Conservation (phyloP, 2,797 vertebrate species). For the Pipistrellus kuhlii region DNA sequence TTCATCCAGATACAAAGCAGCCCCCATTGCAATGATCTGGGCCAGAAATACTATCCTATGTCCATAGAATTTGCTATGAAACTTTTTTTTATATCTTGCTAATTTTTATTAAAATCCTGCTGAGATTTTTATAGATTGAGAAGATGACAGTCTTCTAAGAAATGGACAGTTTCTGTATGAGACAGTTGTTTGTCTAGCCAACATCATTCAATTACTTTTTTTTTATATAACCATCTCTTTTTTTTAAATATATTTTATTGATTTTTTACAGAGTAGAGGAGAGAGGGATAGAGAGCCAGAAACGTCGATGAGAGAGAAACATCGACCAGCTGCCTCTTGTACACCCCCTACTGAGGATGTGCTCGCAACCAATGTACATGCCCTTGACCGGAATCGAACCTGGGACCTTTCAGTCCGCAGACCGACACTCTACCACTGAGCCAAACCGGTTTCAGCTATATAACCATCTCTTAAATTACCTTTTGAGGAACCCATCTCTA, state of each 20-base stretch:
- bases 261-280: too few species aligned
- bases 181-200: not conserved
- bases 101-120: not conserved
- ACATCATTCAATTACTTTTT: not conserved
- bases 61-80: not conserved
- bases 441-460: too few species aligned
- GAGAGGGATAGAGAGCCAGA: too few species aligned
- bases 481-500: not conserved
- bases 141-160: not conserved
- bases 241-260: too few species aligned
- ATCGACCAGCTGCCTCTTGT: too few species aligned
- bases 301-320: too few species aligned
- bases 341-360: too few species aligned
- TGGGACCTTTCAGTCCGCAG: too few species aligned
- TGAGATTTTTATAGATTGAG: not conserved
- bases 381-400: too few species aligned
- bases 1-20: not conserved
- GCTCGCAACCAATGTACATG: too few species aligned
- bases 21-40: not conserved
- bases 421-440: too few species aligned
- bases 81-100: not conserved
- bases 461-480: not conserved
- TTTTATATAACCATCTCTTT: not conserved
- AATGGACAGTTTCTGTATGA: not conserved
- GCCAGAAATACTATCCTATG: not conserved